These are phyloP conservation scores for Phytoseiulus persimilis DNA, from an alignment of 2,888 invertebrate species.

Conservation along the genomic window DNA sequence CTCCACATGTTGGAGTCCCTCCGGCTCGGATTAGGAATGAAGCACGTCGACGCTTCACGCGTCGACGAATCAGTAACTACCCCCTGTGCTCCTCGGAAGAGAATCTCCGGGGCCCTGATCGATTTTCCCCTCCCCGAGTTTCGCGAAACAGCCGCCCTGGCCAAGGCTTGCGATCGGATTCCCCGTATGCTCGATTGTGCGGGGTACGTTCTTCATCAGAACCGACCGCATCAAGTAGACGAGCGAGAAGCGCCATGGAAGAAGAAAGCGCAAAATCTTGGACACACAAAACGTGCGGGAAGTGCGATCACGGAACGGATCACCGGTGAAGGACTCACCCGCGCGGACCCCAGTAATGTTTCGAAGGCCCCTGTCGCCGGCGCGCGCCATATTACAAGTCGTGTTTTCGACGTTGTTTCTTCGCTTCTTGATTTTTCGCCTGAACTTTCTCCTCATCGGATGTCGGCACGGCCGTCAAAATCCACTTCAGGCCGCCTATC, in stretches of 20 bases:
- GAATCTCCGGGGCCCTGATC: too few relatives aligned
- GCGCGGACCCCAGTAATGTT: neutral
- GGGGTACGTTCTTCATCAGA: too few relatives aligned
- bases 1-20: too few relatives aligned
- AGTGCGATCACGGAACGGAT: neutral
- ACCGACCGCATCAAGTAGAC: neutral
- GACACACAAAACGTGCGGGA: neutral
- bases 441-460: neutral
- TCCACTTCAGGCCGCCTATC: neutral
- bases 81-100: too few relatives aligned
- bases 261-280: neutral
- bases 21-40: too few relatives aligned
- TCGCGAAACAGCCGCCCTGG: too few relatives aligned
- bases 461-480: neutral
- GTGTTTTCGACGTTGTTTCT: neutral
- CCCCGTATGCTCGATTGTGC: neutral
- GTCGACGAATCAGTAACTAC: too few relatives aligned
- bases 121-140: too few relatives aligned
- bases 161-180: neutral
- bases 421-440: neutral
- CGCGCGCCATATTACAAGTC: too few relatives aligned
- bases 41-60: too few relatives aligned
- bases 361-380: neutral
- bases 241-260: neutral
- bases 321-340: neutral